phyloP scores from a whole-genome alignment of 2,113 vertebrate species.

The Ageneiosus marmoratus region DNA sequence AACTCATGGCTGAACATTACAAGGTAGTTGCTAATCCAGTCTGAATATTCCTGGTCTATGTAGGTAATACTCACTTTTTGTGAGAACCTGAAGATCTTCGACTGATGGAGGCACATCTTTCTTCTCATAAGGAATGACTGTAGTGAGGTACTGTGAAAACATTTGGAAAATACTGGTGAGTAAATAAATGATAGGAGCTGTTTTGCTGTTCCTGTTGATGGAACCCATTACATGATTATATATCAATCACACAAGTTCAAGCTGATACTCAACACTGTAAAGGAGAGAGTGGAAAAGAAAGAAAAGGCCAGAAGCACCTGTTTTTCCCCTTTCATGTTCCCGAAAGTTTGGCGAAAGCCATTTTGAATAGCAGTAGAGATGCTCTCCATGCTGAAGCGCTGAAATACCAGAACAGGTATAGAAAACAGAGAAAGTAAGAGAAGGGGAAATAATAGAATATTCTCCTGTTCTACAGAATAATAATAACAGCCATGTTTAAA shows the following conservation, averaged over 20 bases:
- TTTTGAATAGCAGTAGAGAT: slow-evolving; percentile 97
- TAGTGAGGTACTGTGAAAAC: slow-evolving; percentile 86
- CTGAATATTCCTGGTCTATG: neutral
- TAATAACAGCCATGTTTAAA: neutral
- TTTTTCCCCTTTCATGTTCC: slow-evolving; percentile 87
- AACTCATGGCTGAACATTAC: too few relatives aligned
- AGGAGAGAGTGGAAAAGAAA: slow-evolving; percentile 30
- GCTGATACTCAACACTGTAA: neutral
- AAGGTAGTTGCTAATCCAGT: neutral
- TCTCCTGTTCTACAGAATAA: neutral
- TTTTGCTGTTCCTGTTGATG: neutral
- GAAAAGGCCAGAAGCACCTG: slow-evolving; percentile 81
- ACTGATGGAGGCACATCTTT: slow-evolving; percentile 87
- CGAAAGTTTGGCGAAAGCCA: slow-evolving; percentile 96
- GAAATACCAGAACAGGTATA: slow-evolving; percentile 64
- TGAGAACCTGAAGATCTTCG: slow-evolving; percentile 94
- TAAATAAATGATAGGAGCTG: neutral
- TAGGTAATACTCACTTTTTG: slow-evolving; percentile 82
- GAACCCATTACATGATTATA: neutral
- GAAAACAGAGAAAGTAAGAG: slow-evolving; percentile 51
- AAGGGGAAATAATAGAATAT: neutral
- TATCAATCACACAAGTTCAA: neutral
- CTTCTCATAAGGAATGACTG: slow-evolving; percentile 96
- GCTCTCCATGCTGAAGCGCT: slow-evolving; percentile 99
- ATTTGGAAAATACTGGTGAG: neutral